Conservation (phyloP, 2,888 invertebrate species). For the Limenitis arthemis region DNA sequence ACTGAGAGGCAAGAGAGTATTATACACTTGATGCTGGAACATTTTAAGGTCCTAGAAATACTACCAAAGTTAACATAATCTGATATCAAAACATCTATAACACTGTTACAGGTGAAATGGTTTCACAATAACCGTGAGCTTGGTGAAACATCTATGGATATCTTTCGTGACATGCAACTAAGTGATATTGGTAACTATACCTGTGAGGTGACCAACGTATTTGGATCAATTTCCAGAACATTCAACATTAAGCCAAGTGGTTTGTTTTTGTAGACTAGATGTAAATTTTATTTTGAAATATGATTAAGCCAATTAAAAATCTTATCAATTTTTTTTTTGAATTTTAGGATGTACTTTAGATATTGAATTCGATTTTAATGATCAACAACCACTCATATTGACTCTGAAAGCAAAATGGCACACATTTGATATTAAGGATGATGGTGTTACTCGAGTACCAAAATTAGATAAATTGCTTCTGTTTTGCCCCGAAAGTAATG, state of each 20-base stretch:
- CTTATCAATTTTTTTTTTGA: not conserved
- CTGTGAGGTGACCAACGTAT: constrained; percentile 38
- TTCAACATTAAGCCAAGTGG: constrained; percentile 31
- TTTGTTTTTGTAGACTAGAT: not conserved
- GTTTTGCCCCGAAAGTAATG: constrained; percentile 33
- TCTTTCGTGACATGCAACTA: constrained; percentile 29
- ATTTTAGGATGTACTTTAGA: constrained; percentile 43
- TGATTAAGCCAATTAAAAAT: not conserved
- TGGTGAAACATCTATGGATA: constrained; percentile 20
- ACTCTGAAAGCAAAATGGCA: constrained; percentile 20
- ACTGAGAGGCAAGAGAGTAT: no score
- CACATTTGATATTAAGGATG: not conserved
- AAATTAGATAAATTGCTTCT: constrained; percentile 27
- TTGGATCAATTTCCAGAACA: constrained; percentile 34
- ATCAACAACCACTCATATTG: constrained; percentile 33
- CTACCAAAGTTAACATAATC: not conserved
- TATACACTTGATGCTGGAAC: no score
- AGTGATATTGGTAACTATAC: constrained; percentile 36
- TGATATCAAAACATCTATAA: not conserved
- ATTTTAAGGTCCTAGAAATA: no score
- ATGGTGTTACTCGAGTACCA: constrained; percentile 32
- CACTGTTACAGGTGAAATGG: constrained; percentile 36
- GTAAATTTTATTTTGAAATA: not conserved
- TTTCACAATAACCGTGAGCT: constrained; percentile 30
- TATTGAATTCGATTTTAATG: constrained; percentile 27